phyloP scores from a whole-genome alignment of 2,888 invertebrate genomes.

The Taenaris catops region DNA sequence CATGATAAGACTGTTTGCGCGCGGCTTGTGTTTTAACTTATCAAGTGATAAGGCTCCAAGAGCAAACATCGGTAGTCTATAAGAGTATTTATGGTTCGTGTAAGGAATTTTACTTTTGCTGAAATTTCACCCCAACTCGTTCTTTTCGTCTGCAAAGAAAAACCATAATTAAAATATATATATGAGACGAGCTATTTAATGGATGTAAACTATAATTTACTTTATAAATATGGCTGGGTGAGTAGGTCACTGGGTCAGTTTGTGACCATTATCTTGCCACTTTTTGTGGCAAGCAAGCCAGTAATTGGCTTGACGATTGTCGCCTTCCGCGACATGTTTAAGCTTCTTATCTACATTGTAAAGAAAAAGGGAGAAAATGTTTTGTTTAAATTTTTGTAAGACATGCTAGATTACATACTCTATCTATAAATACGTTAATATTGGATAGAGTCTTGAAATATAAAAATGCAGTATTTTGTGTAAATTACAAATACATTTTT shows the following conservation, averaged over 20 bases:
- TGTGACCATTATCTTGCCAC: slow-evolving; percentile 22
- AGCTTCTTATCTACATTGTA: too few relatives aligned
- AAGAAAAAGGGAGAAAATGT: too few relatives aligned
- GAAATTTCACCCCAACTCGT: slow-evolving; percentile 46
- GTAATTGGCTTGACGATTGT: slow-evolving; percentile 23
- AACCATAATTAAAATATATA: slow-evolving; percentile 39
- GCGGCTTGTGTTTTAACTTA: slow-evolving; percentile 76
- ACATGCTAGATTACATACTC: too few relatives aligned
- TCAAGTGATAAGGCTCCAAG: slow-evolving; percentile 70
- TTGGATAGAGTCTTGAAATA: too few relatives aligned
- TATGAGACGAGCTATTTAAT: too few relatives aligned
- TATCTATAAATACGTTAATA: too few relatives aligned
- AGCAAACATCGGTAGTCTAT: slow-evolving; percentile 70
- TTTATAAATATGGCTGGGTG: too few relatives aligned
- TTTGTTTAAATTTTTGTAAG: too few relatives aligned
- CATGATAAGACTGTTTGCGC: slow-evolving; percentile 74
- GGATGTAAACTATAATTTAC: too few relatives aligned
- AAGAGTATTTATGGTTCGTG: slow-evolving; percentile 69
- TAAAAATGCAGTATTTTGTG: too few relatives aligned
- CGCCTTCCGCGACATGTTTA: slow-evolving; percentile 15
- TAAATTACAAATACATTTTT: too few relatives aligned
- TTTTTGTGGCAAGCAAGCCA: slow-evolving; percentile 18
- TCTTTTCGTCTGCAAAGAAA: slow-evolving; percentile 57
- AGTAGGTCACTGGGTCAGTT: slow-evolving; percentile 23
- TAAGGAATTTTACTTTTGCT: slow-evolving; percentile 61